Evolutionary conservation across 2,797 vertebrate species (phyloP).

Genomic region (Pangasius larnaudii): DNA sequence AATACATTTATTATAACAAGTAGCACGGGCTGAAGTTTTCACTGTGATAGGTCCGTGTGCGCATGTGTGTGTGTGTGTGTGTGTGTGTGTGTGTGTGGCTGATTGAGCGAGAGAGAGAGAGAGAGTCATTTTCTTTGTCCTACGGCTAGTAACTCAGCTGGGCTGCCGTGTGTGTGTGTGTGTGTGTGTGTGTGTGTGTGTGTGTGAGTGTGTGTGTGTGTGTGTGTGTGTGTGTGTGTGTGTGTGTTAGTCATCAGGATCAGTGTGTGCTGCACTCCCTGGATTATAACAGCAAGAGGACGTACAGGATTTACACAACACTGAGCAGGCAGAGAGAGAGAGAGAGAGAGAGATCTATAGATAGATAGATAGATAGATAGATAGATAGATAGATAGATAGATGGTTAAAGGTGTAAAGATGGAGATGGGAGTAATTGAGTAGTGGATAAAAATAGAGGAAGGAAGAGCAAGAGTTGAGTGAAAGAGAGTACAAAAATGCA

Average conservation of each 20-base stretch:
- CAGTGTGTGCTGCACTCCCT: not conserved
- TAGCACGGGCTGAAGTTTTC: not conserved
- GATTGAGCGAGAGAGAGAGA: too few relatives aligned
- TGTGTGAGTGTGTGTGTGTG: not conserved
- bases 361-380: too few relatives aligned
- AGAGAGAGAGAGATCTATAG: not conserved
- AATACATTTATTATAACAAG: not conserved
- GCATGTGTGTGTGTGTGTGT: not conserved
- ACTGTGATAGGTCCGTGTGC: too few relatives aligned
- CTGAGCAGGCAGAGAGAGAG: not conserved
- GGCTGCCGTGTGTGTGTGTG: not conserved
- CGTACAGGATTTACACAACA: not conserved
- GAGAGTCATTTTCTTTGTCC: not conserved
- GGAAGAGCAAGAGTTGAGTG: not conserved
- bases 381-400: not conserved
- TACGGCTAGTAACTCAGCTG: not conserved
- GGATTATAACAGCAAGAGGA: slow-evolving; percentile 3
- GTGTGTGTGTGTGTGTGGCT: not conserved
- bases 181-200: not conserved
- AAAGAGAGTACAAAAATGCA: not conserved
- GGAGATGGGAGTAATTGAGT: not conserved
- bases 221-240: not conserved
- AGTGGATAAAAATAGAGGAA: not conserved
- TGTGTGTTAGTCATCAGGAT: not conserved
- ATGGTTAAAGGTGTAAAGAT: not conserved